Evolutionary conservation across 2,113 vertebrate genomes (phyloP).

Genomic region (Ginglymostoma cirratum): DNA sequence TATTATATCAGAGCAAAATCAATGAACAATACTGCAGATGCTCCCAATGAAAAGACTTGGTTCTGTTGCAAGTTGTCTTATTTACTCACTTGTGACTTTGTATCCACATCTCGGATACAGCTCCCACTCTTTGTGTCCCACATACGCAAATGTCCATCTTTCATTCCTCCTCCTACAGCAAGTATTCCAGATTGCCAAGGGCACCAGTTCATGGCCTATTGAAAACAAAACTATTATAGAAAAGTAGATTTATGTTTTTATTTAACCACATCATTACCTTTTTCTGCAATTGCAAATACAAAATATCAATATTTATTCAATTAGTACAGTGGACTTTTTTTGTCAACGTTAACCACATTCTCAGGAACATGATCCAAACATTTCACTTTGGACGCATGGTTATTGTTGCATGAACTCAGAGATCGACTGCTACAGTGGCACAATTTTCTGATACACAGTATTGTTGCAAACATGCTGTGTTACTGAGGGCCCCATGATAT

Average conservation of each 20-base stretch:
- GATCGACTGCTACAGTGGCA: no score
- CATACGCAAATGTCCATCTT: slow-evolving; percentile 60
- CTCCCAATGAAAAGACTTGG: neutral
- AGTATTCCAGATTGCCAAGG: slow-evolving; percentile 62
- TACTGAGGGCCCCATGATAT: no score
- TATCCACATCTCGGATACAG: slow-evolving; percentile 51
- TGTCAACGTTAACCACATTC: neutral
- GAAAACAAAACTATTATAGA: neutral
- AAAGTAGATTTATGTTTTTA: neutral
- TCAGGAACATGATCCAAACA: no score
- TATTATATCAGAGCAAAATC: neutral
- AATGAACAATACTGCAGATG: neutral
- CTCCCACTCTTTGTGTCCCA: slow-evolving; percentile 57
- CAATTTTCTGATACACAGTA: no score
- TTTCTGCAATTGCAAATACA: neutral
- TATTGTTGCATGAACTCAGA: no score
- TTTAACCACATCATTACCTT: neutral
- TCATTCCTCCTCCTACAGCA: slow-evolving; percentile 63
- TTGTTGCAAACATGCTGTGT: no score
- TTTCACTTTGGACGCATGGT: no score
- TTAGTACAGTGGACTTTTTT: neutral
- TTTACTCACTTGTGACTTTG: slow-evolving; percentile 65
- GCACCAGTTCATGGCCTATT: slow-evolving; percentile 65
- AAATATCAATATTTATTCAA: neutral
- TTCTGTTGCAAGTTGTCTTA: neutral